Evolutionary conservation across 2,888 invertebrate genomes (phyloP), one percentile per base, ranked within the genome.

Genomic region (Antheraea assamensis): DNA sequence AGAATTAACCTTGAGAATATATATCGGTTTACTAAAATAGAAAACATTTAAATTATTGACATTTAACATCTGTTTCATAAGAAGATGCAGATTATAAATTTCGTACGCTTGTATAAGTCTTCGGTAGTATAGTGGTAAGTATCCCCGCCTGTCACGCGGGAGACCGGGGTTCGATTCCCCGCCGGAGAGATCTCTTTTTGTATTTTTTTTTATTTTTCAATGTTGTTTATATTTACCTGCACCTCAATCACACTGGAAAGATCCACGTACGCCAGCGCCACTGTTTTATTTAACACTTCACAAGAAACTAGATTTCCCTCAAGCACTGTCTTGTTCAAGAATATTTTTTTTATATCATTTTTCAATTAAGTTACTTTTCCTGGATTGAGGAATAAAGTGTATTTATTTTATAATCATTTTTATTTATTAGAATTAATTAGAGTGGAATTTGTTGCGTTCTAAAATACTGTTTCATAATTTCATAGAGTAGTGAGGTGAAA

Each of bases 161-260:
- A 95, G 95, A 95, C 95, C 94, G 93, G 94, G 94, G 95, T 95
- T 95, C 95, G 94, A 95, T 95, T 95, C 95, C 94, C 94, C 93
- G 95, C 93, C 93, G 94, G 91, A 90, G 91, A 90, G 90, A 78
- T 5, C n/a, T 68, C 74, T 81, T 88, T 87, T 86, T 82, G 75
- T 7, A 47, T 72, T 77, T 75, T 75, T 77, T 75, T 75, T 52
- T 47, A 5, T 13, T 8, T 47, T 30, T 47, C 7, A n/a, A 64
- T 47, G 66, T 19, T 72, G 27, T 52, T 55, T 35, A 17, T 74
- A 31, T 76, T 93, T 95, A 96, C 96, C 96, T 96, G 96, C 89
- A 96, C 96, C 95, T 97, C 96, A 90, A 97, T 96, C 90, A 97
- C 96, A 85, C 96, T 96, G 85, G 96, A 96, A 94, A 96, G 95